Conservation (phyloP, 2,888 invertebrate genomes). For the Actias luna region DNA sequence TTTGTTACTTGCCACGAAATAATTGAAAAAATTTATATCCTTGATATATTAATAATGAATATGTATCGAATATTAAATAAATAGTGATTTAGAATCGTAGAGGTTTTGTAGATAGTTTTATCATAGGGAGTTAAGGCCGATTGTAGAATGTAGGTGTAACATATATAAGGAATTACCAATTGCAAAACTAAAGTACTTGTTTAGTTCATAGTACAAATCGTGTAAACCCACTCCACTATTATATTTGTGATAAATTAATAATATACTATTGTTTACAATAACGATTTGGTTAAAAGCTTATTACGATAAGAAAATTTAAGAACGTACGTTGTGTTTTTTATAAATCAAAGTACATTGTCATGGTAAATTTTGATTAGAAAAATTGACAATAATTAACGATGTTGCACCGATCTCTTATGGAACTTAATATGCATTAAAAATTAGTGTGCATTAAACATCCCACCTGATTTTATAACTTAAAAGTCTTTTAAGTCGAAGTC, state of each 20-base stretch:
- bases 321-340: not conserved
- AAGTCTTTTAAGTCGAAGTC: not conserved
- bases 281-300: not conserved
- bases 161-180: no score
- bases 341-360: not conserved
- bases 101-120: not conserved
- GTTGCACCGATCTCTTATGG: no score
- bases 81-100: not conserved
- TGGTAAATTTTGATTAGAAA: not conserved
- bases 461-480: not conserved
- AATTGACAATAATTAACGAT: not conserved
- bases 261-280: conserved; percentile 21
- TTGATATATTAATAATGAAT: not conserved
- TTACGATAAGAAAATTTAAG: not conserved
- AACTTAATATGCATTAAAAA: no score
- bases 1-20: no score
- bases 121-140: not conserved
- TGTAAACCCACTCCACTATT: conserved; percentile 17
- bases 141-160: not conserved
- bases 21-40: no score
- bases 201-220: conserved; percentile 19
- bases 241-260: conserved; percentile 23
- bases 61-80: not conserved
- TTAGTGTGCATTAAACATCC: not conserved
- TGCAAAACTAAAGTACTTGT: not conserved